Conservation (phyloP, 2,888 invertebrate genomes). For the Apomyelois bistriatella region DNA sequence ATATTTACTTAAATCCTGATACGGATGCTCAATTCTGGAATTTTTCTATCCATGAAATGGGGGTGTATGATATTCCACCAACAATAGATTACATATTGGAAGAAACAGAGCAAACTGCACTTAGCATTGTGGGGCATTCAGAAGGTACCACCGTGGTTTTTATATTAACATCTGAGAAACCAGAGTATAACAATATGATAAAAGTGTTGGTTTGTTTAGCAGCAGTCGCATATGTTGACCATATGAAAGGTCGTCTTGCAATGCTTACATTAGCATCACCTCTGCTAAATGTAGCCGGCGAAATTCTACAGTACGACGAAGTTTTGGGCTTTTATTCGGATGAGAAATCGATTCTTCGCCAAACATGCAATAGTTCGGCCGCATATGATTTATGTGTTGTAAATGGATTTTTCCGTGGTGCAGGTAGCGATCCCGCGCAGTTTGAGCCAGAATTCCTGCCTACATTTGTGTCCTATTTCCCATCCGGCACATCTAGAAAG, state of each 20-base stretch:
- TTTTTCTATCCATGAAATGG: constrained; percentile 48
- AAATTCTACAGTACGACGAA: background rate
- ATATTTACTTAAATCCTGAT: constrained; percentile 12
- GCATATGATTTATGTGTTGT: background rate
- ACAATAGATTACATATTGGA: constrained; percentile 3
- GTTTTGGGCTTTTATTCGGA: constrained; percentile 12
- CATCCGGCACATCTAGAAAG: constrained; percentile 33
- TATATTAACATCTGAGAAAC: constrained; percentile 59
- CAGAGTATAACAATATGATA: constrained; percentile 75
- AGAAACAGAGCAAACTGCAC: constrained; percentile 60
- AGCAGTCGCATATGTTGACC: constrained; percentile 56
- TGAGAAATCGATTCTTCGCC: constrained; percentile 1
- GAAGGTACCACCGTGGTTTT: constrained; percentile 77
- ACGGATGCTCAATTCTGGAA: background rate
- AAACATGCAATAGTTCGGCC: background rate
- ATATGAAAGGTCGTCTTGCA: constrained; percentile 5
- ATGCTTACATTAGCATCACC: background rate
- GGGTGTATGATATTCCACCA: background rate
- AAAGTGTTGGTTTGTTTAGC: constrained; percentile 64
- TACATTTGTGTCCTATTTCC: constrained; percentile 27
- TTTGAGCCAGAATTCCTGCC: constrained; percentile 29
- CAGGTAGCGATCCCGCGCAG: constrained; percentile 25
- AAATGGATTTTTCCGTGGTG: background rate
- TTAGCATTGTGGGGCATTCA: constrained; percentile 84
- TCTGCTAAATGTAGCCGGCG: background rate